Evolutionary conservation across 2,113 vertebrate genomes (phyloP), one percentile per base, ranked within the genome.

Genomic region (Platycercus adscitus): DNA sequence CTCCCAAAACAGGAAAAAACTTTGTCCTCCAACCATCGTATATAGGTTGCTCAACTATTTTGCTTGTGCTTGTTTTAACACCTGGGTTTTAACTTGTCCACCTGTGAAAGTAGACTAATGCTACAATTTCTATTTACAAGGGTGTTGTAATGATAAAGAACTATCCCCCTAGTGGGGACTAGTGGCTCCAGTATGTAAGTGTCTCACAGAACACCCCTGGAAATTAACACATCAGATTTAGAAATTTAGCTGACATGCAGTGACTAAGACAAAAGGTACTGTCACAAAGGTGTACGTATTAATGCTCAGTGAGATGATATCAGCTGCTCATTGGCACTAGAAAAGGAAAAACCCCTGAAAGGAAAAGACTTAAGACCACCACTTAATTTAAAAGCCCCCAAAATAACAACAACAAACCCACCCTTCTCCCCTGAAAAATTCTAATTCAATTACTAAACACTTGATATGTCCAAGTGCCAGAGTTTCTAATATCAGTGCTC

Each of bases 171-270:
- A 11, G 1, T 6, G 35, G 14, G 35, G 16, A 73, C 31, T 29
- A n/a, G 8, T 35, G 17, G 10, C 33, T 88, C 9, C 28, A 25
- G 7, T 3, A 37, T 0, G 1, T 8, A 64, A 85, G 35, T 0
- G 4, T 14, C 47, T 77, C 44, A 39, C 23, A 65, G n/a, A 70
- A 90, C 11, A 31, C 7, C 31, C 65, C 64, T 60, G 41, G n/a
- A n/a, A 94, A 80, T n/a, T 7, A 79, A 19, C 35, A 76, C 26
- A 86, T 60, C 1, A 1, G 28, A 81, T n/a, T 58, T 58, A 58
- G 56, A 49, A 21, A 70, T 44, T 44, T 41, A 46, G 43, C 18
- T 52, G 64, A 52, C 4, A 6, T 33, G 23, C 23, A 80, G 39
- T 9, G 13, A 84, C 12, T 16, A 66, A 55, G 10, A 13, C 11